Percentiles rank a stretch among this genome's conserved stretches.
Evolutionary conservation across 2,113 vertebrate species (phyloP).

Genomic region (Pelobates fuscus): DNA sequence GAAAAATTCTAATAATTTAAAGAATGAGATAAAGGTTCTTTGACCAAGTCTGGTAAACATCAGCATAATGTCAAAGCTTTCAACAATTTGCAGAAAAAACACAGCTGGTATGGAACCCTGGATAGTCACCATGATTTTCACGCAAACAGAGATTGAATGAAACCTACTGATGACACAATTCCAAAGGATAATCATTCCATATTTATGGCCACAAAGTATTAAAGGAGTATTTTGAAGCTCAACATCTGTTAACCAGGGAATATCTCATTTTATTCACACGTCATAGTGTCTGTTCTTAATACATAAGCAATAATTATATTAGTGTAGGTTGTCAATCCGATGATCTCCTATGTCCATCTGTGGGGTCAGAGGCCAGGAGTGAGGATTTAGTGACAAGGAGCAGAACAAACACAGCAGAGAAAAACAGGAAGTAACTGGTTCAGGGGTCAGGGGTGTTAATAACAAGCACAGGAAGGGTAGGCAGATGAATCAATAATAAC

Average conservation of each 20-base stretch:
- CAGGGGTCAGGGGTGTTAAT: slow-evolving; percentile 38
- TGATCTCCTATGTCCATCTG: slow-evolving; percentile 1
- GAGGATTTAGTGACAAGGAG: slow-evolving; percentile 29
- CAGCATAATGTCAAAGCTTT: neutral
- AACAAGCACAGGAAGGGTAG: slow-evolving; percentile 34
- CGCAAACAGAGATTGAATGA: neutral
- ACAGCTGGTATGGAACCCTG: neutral
- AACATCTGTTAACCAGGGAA: neutral
- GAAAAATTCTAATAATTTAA: slow-evolving; percentile 1
- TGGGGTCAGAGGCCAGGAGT: slow-evolving; percentile 34
- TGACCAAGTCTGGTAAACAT: neutral
- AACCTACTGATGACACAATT: neutral
- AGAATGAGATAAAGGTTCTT: neutral
- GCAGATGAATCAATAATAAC: slow-evolving; percentile 40
- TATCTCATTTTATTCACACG: neutral
- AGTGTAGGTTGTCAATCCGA: slow-evolving; percentile 4
- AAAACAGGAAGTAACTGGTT: slow-evolving; percentile 35
- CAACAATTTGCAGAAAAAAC: neutral
- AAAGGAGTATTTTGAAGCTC: too few species aligned
- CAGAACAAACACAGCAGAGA: slow-evolving; percentile 33
- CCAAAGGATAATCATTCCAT: neutral
- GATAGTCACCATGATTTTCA: neutral
- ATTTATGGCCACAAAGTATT: too few species aligned
- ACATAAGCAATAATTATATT: neutral
- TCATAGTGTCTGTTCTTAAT: neutral